phyloP scores from a whole-genome alignment of 2,888 invertebrate species.

The Dugesia japonica region DNA sequence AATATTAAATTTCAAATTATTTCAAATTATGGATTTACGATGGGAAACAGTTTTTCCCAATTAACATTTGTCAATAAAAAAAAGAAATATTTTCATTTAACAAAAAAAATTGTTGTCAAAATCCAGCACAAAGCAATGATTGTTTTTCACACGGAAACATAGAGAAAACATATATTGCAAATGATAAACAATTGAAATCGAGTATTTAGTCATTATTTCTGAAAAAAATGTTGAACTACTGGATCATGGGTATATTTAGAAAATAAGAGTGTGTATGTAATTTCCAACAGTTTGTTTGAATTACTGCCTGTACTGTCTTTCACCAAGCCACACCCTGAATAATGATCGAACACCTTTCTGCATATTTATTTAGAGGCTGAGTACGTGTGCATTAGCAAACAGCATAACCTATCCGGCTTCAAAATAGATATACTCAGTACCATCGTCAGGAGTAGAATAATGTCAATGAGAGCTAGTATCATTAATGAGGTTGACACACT shows the following conservation, averaged over 20 bases:
- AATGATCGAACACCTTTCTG: slow-evolving; percentile 20
- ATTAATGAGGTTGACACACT: slow-evolving; percentile 11
- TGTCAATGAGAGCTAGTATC: slow-evolving; percentile 8
- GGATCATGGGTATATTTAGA: slow-evolving; percentile 3
- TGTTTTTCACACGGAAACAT: neutral
- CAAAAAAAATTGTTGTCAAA: neutral
- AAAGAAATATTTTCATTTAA: neutral
- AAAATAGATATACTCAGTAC: neutral
- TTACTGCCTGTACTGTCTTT: slow-evolving; percentile 13
- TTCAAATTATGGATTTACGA: too few relatives aligned
- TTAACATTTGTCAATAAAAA: too few relatives aligned
- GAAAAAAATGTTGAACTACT: neutral
- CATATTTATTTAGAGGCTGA: slow-evolving; percentile 14
- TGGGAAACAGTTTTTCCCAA: too few relatives aligned
- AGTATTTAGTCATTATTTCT: neutral
- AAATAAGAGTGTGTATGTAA: neutral
- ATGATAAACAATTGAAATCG: neutral
- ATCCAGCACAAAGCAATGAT: neutral
- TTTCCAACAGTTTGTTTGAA: slow-evolving; percentile 17
- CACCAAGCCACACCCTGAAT: neutral
- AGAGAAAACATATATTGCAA: neutral
- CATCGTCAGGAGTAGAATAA: neutral
- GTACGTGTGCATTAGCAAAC: slow-evolving; percentile 7
- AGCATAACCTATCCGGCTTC: slow-evolving; percentile 16
- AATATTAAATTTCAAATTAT: too few relatives aligned